phyloP scores from a whole-genome alignment of 92 coral and sea anemone genomes.

The Heteractis magnifica region DNA sequence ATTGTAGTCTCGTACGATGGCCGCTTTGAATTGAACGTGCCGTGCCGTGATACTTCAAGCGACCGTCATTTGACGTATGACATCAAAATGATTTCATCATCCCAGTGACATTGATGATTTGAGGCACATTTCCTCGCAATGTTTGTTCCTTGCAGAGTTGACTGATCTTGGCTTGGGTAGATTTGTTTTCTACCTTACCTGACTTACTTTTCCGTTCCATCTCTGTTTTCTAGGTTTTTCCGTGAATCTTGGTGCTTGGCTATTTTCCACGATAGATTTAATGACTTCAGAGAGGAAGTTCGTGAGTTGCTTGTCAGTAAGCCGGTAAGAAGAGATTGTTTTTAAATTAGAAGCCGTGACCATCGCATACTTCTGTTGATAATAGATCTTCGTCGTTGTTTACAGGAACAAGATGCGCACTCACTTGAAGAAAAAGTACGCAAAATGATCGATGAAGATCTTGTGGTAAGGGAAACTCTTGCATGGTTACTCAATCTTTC shows the following conservation, averaged over 20 bases:
- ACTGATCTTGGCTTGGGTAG: no score
- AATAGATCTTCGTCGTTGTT: background rate
- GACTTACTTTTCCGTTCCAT: background rate
- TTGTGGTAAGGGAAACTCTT: constrained; percentile 59
- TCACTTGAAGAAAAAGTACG: constrained; percentile 87
- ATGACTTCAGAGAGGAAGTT: constrained; percentile 91
- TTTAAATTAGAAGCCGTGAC: background rate
- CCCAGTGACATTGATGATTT: no score
- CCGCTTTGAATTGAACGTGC: no score
- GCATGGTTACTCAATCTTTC: no score
- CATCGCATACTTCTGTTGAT: background rate
- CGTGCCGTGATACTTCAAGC: no score
- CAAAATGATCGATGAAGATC: constrained; percentile 89
- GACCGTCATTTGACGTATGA: background rate
- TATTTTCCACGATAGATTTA: constrained; percentile 94
- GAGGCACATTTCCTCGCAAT: no score
- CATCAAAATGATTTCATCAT: no score
- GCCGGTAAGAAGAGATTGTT: constrained; percentile 59
- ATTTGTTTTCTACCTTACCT: background rate
- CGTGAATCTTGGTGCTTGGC: constrained; percentile 98
- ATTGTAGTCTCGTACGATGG: no score
- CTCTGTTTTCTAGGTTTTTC: constrained; percentile 69
- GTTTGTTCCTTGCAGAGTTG: no score
- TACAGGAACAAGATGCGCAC: constrained; percentile 72
- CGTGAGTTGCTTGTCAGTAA: constrained; percentile 84